These are phyloP conservation scores for Antheraea mylitta DNA, from an alignment of 1,140 invertebrate genomes.

Conservation along the genomic window DNA sequence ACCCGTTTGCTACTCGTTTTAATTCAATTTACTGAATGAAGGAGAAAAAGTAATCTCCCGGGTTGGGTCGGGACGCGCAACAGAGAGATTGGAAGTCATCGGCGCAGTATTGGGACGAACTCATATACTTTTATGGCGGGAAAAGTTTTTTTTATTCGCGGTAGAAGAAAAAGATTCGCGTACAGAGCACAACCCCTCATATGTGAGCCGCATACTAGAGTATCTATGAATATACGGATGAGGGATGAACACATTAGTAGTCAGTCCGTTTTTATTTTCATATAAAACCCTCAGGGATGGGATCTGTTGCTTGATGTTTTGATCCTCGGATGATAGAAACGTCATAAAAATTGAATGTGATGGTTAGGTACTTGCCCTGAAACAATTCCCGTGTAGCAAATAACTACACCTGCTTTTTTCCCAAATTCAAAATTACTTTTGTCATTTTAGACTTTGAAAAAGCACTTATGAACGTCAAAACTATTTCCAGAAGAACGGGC, in stretches of 20 bases:
- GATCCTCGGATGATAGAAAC: constrained; percentile 13
- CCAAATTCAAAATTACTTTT: too few species aligned
- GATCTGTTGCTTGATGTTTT: constrained; percentile 18
- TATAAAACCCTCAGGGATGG: constrained; percentile 24
- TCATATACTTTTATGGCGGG: constrained; percentile 71
- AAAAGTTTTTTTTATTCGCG: constrained; percentile 68
- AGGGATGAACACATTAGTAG: constrained; percentile 43
- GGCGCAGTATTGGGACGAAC: constrained; percentile 71
- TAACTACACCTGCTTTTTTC: too few species aligned
- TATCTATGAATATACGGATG: constrained; percentile 39
- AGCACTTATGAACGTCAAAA: too few species aligned
- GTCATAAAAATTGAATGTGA: constrained; percentile 14
- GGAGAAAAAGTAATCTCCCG: constrained; percentile 72
- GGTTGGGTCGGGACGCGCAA: constrained; percentile 66
- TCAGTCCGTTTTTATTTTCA: constrained; percentile 32
- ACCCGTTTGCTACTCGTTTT: constrained; percentile 68
- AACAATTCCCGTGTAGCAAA: neutral
- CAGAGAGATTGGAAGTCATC: constrained; percentile 73
- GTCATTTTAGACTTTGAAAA: too few species aligned
- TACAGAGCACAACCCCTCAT: constrained; percentile 33
- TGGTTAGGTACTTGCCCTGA: neutral
- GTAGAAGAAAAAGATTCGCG: constrained; percentile 59
- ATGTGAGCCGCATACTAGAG: constrained; percentile 38
- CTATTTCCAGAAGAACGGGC: too few species aligned
- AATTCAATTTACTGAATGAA: constrained; percentile 73